These are phyloP conservation scores for Myocastor coypus DNA, from an alignment of 2,113 vertebrate species.

Conservation along the genomic window DNA sequence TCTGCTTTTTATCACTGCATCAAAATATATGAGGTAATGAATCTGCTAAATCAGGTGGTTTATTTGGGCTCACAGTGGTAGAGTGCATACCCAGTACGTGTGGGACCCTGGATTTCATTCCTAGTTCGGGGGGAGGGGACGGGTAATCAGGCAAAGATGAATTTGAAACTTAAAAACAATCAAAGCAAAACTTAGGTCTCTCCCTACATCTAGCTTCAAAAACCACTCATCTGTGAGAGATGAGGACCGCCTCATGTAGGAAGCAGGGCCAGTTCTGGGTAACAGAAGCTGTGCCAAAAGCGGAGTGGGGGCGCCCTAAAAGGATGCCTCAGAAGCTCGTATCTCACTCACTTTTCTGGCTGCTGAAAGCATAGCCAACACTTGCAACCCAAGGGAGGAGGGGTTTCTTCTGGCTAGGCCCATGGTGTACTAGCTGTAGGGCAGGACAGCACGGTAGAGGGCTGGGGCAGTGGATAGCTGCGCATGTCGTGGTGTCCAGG, in stretches of 20 bases:
- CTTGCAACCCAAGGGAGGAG: not conserved
- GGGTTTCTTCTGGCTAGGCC: not conserved
- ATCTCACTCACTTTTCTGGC: not conserved
- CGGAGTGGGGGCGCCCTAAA: not conserved
- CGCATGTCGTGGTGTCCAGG: not conserved
- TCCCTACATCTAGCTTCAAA: not conserved
- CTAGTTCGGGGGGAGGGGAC: too few relatives aligned
- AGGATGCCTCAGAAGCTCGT: not conserved
- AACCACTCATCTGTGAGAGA: not conserved
- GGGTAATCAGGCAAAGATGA: not conserved
- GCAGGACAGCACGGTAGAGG: not conserved
- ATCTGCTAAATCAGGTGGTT: not conserved
- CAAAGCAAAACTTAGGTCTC: not conserved
- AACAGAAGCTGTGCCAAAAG: not conserved
- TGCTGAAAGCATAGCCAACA: too few relatives aligned
- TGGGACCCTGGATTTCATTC: too few relatives aligned
- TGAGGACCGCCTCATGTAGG: not conserved
- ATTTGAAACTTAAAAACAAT: conserved; percentile 8
- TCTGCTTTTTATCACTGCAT: not conserved
- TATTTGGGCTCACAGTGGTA: too few relatives aligned
- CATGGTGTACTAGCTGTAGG: not conserved
- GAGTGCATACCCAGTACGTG: too few relatives aligned
- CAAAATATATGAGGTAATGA: not conserved
- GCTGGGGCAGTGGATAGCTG: not conserved
- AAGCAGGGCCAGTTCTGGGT: not conserved